phyloP scores from a whole-genome alignment of 2,113 vertebrate genomes.

The Merops nubicus region DNA sequence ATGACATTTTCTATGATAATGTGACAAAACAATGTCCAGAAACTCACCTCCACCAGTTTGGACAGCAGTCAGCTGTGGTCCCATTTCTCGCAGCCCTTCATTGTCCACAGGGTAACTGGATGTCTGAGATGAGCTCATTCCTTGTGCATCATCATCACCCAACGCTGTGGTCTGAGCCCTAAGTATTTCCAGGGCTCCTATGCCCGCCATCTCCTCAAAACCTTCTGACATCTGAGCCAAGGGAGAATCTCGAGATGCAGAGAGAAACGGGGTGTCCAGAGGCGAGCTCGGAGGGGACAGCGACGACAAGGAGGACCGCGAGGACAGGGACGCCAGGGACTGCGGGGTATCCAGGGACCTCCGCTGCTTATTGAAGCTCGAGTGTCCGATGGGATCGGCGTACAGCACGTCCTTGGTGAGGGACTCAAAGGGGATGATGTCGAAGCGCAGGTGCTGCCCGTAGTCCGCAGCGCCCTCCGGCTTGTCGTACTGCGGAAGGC shows the following conservation, averaged over 20 bases:
- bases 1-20: not conserved
- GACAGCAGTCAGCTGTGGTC: slow-evolving; percentile 68
- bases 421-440: slow-evolving; percentile 84
- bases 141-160: slow-evolving; percentile 74
- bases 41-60: slow-evolving; percentile 81
- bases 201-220: slow-evolving; percentile 88
- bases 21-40: not conserved
- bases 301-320: slow-evolving; percentile 93
- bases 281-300: slow-evolving; percentile 95
- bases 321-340: slow-evolving; percentile 93
- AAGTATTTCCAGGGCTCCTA: slow-evolving; percentile 86
- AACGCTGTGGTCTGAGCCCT: slow-evolving; percentile 73
- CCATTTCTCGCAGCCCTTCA: slow-evolving; percentile 82
- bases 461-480: slow-evolving; percentile 73
- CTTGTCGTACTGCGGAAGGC: slow-evolving; percentile 91
- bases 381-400: slow-evolving; percentile 69
- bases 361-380: slow-evolving; percentile 79
- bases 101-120: slow-evolving; percentile 73
- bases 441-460: slow-evolving; percentile 86
- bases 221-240: slow-evolving; percentile 89
- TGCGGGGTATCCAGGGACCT: slow-evolving; percentile 91
- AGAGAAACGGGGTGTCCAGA: slow-evolving; percentile 92
- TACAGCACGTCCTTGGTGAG: slow-evolving; percentile 77
- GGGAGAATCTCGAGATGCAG: slow-evolving; percentile 88
- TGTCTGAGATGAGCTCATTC: slow-evolving; percentile 19